phyloP scores from a whole-genome alignment of 2,888 invertebrate species.

The Eristalis pertinax region DNA sequence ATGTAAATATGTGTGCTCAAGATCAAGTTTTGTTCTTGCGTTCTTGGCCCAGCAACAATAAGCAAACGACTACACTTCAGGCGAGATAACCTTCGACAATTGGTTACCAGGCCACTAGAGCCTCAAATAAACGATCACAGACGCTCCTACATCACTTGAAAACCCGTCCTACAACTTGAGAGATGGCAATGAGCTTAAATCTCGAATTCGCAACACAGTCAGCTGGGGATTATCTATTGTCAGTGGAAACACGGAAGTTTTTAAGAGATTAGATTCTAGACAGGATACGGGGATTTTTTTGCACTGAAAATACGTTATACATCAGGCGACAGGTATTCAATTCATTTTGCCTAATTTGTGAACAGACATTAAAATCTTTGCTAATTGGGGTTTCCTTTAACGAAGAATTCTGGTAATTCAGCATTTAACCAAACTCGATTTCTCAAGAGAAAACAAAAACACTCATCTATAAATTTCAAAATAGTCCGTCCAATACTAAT shows the following conservation, averaged over 20 bases:
- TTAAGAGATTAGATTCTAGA: too few species aligned
- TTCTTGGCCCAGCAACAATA: background rate
- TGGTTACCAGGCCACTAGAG: background rate
- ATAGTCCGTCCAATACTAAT: background rate
- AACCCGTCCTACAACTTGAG: background rate
- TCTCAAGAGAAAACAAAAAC: background rate
- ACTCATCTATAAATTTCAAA: background rate
- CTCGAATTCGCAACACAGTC: too few species aligned
- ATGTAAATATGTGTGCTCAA: background rate
- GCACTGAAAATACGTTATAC: background rate
- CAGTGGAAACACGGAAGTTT: background rate
- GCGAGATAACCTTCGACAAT: background rate
- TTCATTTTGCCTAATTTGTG: background rate
- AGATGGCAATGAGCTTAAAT: too few species aligned
- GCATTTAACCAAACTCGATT: background rate
- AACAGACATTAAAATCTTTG: background rate
- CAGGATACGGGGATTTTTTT: background rate
- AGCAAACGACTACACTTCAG: background rate
- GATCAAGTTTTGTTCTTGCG: background rate
- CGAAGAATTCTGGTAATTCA: background rate
- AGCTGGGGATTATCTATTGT: background rate
- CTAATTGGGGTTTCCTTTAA: background rate
- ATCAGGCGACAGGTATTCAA: background rate
- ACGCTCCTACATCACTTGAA: background rate
- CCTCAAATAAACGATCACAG: background rate